Percentiles rank a stretch among this genome's conserved stretches.
Conservation (phyloP, 2,113 vertebrate genomes). For the Gavialis gangeticus region DNA sequence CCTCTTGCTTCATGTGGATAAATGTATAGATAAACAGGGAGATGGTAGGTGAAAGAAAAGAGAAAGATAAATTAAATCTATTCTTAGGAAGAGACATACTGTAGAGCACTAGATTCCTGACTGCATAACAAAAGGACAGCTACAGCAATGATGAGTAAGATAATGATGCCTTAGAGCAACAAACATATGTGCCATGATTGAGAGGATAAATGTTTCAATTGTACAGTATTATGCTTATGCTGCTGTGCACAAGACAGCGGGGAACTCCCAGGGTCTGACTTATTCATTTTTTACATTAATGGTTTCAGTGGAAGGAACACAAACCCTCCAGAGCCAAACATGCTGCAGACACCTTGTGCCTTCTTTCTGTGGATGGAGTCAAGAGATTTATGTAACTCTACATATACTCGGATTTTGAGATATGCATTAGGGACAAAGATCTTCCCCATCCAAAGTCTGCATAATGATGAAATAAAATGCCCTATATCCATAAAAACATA, state of each 20-base stretch:
- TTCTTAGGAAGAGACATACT: neutral
- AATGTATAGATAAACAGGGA: neutral
- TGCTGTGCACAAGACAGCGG: neutral
- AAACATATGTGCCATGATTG: neutral
- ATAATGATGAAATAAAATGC: neutral
- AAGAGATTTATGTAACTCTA: neutral
- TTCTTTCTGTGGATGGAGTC: neutral
- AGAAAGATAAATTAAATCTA: neutral
- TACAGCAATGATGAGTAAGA: neutral
- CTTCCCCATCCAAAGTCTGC: neutral
- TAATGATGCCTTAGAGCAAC: constrained; percentile 29
- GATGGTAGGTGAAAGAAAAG: neutral
- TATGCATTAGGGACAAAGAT: neutral
- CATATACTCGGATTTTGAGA: neutral
- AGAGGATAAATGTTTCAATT: neutral
- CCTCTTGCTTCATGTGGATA: neutral
- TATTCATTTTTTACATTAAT: constrained; percentile 4
- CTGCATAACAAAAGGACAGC: neutral
- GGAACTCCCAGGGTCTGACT: neutral
- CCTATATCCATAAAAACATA: neutral
- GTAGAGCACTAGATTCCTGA: neutral
- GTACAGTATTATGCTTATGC: neutral
- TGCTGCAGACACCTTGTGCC: neutral
- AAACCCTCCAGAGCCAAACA: neutral
- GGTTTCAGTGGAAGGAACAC: neutral